Evolutionary conservation across 2,888 invertebrate genomes (phyloP), one percentile per base, ranked within the genome.

Genomic region (Spilarctia lutea): DNA sequence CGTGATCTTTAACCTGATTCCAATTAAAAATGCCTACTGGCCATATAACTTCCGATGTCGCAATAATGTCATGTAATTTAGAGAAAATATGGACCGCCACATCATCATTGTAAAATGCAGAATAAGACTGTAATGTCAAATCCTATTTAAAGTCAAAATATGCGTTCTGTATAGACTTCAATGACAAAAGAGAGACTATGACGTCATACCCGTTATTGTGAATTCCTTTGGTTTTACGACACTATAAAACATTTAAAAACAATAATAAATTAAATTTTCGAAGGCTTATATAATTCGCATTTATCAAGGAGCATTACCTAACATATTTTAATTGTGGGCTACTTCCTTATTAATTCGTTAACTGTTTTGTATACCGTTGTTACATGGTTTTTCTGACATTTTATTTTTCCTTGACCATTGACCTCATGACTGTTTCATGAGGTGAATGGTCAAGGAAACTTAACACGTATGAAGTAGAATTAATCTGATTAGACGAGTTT

Each of bases 301-400:
- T 56, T 56, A n/a, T 56, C n/a, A 20, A 56, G 52, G 52, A 56
- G 52, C n/a, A 56, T 56, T 56, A 56, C n/a, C n/a, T 56, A n/a
- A 56, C 11, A n/a, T 56, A 56, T 56, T 24, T n/a, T 56, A 56
- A n/a, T 56, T 24, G 52, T n/a, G 2, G 8, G n/a, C 52, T 56
- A 56, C 52, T 60, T 13, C 60, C 13, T 27, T 60, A 27, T 60
- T 27, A 16, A n/a, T 60, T 60, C 13, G n/a, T 24, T 27, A 11
- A 60, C 13, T 27, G 27, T 60, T 60, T 60, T 60, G n/a, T 60
- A 27, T 27, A 60, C 13, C 4, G 27, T 27, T 60, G 13, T n/a
- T 60, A 27, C 13, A 27, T 60, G 11, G 27, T 60, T 60, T 56
- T 56, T 60, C 27, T 60, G 60, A 60, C 11, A 60, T 60, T 60